A percentile compares a stretch with the other conserved stretches of the same genome.
phyloP scores from a whole-genome alignment of 2,797 vertebrate genomes.

The Tokudaia muenninki region DNA sequence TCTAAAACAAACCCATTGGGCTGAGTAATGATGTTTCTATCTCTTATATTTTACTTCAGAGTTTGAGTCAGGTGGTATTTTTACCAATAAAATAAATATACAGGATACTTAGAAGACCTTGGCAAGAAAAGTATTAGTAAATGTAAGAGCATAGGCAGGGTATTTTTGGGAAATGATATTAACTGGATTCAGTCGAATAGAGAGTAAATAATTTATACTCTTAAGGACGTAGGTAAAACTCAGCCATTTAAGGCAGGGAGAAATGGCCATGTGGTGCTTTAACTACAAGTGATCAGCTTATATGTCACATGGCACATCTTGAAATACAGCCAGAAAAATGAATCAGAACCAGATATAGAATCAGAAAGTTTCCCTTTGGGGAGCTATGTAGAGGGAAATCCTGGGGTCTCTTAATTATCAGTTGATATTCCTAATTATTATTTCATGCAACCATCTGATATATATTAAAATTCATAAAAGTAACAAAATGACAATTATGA shows the following conservation, averaged over 20 bases:
- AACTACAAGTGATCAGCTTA: slow-evolving; percentile 72
- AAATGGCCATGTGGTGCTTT: slow-evolving; percentile 47
- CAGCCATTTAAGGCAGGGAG: slow-evolving; percentile 61
- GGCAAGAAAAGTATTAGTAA: slow-evolving; percentile 73
- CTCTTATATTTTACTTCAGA: slow-evolving; percentile 77
- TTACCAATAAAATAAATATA: slow-evolving; percentile 77
- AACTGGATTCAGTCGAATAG: slow-evolving; percentile 61
- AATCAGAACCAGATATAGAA: slow-evolving; percentile 54
- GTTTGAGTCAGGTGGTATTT: slow-evolving; percentile 73
- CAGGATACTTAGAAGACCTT: slow-evolving; percentile 75
- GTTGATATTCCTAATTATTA: slow-evolving; percentile 36
- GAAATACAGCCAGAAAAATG: slow-evolving; percentile 51
- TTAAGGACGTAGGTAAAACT: slow-evolving; percentile 13
- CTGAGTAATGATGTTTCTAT: slow-evolving; percentile 65
- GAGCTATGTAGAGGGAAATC: not conserved
- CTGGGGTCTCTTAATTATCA: not conserved
- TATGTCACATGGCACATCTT: not conserved
- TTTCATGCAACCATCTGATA: slow-evolving; percentile 37
- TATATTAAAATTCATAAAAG: not conserved
- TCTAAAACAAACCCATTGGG: slow-evolving; percentile 62
- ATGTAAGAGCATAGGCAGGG: slow-evolving; percentile 71
- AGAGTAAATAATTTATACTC: slow-evolving; percentile 81
- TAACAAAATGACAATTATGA: not conserved
- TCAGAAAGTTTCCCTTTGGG: slow-evolving; percentile 46
- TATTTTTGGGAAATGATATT: slow-evolving; percentile 81